These are phyloP conservation scores for Jaculus jaculus DNA, from an alignment of 2,113 vertebrate genomes.

Conservation along the genomic window DNA sequence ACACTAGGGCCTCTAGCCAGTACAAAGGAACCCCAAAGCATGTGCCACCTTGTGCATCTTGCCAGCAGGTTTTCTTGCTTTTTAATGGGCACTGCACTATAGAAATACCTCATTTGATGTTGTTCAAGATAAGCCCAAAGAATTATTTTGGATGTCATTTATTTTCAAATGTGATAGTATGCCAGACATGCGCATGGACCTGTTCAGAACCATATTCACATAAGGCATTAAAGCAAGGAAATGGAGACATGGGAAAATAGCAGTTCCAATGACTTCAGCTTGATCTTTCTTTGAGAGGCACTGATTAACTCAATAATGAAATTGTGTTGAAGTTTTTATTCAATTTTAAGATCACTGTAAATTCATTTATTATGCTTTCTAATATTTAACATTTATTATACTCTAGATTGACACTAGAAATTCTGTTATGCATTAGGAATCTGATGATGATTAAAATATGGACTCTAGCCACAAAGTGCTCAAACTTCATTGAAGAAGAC, in stretches of 20 bases:
- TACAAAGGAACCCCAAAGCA: no score
- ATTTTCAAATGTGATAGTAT: not conserved
- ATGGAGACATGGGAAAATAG: not conserved
- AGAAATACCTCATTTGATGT: not conserved
- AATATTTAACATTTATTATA: not conserved
- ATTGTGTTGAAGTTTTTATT: not conserved
- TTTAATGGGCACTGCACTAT: not conserved
- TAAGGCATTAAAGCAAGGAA: not conserved
- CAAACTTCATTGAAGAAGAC: not conserved
- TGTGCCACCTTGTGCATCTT: no score
- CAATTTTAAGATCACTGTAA: constrained; percentile 19
- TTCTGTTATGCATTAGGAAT: not conserved
- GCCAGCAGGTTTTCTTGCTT: not conserved
- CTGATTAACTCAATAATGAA: not conserved
- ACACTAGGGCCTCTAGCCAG: no score
- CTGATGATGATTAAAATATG: not conserved
- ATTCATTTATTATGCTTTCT: not conserved
- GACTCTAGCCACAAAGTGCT: not conserved
- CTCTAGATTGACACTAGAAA: not conserved
- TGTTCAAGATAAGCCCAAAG: not conserved
- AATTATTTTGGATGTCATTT: not conserved
- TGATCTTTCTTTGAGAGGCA: not conserved
- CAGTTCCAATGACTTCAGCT: not conserved
- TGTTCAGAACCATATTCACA: not conserved
- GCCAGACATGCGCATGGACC: not conserved